Evolutionary conservation across 2,888 invertebrate genomes (phyloP).

Genomic region (Malthinus flaveolus): DNA sequence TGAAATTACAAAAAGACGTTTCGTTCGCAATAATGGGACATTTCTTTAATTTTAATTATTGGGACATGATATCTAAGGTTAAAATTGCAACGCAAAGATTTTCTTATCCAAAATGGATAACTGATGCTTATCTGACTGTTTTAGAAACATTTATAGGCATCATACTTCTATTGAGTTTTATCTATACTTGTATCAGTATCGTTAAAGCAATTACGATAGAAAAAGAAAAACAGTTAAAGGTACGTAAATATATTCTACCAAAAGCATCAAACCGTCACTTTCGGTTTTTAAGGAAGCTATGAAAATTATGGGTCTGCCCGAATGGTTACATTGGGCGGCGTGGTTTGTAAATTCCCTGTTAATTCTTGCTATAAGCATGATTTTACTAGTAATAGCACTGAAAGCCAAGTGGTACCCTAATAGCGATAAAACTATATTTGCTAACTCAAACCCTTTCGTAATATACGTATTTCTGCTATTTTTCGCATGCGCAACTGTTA

Average conservation of each 20-base stretch:
- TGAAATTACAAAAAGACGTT: constrained; percentile 63
- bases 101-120: constrained; percentile 72
- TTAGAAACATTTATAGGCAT: constrained; percentile 71
- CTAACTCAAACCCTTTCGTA: constrained; percentile 66
- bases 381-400: constrained; percentile 59
- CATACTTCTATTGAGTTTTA: constrained; percentile 80
- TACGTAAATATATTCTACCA: no score
- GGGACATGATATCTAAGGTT: constrained; percentile 44
- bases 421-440: constrained; percentile 64
- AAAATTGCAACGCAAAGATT: constrained; percentile 64
- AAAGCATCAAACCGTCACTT: no score
- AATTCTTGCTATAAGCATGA: constrained; percentile 63
- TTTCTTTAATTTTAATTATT: constrained; percentile 20
- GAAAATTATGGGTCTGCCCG: constrained; percentile 87
- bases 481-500: constrained; percentile 71
- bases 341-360: constrained; percentile 79
- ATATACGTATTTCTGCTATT: constrained; percentile 71
- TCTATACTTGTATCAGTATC: constrained; percentile 78
- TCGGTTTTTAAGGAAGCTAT: constrained; percentile 70
- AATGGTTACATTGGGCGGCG: constrained; percentile 82
- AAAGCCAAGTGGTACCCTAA: constrained; percentile 50
- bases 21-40: constrained; percentile 30
- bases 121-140: constrained; percentile 68
- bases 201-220: constrained; percentile 74
- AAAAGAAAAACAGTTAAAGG: constrained; percentile 77